A percentile compares a stretch with the other conserved stretches of the same genome.
Evolutionary conservation across 2,888 invertebrate species (phyloP).

Genomic region (Villa cingulata): DNA sequence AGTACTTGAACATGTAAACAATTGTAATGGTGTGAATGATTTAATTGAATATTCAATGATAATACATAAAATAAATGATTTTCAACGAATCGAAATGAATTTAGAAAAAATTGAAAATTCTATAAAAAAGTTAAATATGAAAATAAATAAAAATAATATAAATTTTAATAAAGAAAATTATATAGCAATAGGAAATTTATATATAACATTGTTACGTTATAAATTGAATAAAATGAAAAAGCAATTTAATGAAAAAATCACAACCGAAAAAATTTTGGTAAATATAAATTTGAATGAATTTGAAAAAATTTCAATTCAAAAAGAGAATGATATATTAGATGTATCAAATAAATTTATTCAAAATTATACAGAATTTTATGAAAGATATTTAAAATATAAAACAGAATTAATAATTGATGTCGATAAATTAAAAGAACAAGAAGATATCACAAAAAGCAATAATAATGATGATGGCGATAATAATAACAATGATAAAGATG

Average conservation of each 20-base stretch:
- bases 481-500: not conserved
- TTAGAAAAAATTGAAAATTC: not conserved
- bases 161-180: not conserved
- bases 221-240: constrained; percentile 5
- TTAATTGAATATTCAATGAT: constrained; percentile 6
- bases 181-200: constrained; percentile 3
- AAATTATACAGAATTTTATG: constrained; percentile 2
- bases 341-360: not conserved
- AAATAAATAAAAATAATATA: not conserved
- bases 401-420: too few relatives aligned
- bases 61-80: constrained; percentile 3
- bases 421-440: too few relatives aligned
- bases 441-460: too few relatives aligned
- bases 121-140: too few relatives aligned
- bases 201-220: constrained; percentile 1
- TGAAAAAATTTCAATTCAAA: constrained; percentile 3
- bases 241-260: not conserved
- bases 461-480: constrained; percentile 1
- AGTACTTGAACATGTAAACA: not conserved
- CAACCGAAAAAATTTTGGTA: constrained; percentile 1
- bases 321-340: constrained; percentile 4
- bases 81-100: not conserved
- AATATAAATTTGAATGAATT: constrained; percentile 4
- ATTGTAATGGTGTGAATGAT: not conserved
- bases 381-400: not conserved